Percentiles rank a stretch among this genome's conserved stretches.
Evolutionary conservation across 2,888 invertebrate species (phyloP).

Genomic region (Parnassius glacialis): DNA sequence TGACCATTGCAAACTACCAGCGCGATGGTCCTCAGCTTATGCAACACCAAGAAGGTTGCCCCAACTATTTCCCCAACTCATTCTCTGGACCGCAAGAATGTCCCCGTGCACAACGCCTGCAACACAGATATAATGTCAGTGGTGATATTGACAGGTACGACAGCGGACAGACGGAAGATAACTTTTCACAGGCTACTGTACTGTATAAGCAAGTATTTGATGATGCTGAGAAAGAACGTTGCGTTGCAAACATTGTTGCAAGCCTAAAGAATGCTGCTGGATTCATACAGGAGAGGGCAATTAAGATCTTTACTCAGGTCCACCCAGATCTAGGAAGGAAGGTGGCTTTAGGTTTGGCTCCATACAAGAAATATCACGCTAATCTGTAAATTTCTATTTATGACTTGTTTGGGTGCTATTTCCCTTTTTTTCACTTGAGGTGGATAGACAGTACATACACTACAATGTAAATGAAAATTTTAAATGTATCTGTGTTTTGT

Average conservation of each 20-base stretch:
- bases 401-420: constrained; percentile 42
- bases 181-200: constrained; percentile 90
- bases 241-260: constrained; percentile 89
- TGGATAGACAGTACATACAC: constrained; percentile 4
- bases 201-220: constrained; percentile 92
- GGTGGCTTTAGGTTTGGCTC: constrained; percentile 84
- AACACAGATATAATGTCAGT: constrained; percentile 79
- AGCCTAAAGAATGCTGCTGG: constrained; percentile 88
- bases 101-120: constrained; percentile 81
- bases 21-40: constrained; percentile 92
- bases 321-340: constrained; percentile 89
- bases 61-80: constrained; percentile 98
- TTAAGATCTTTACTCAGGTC: constrained; percentile 90
- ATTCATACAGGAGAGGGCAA: constrained; percentile 93
- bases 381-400: constrained; percentile 72
- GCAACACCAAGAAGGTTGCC: constrained; percentile 91
- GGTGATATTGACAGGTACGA: constrained; percentile 92
- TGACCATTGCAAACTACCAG: constrained; percentile 88
- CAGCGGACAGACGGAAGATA: constrained; percentile 90
- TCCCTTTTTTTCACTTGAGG: constrained; percentile 20
- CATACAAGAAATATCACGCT: constrained; percentile 79
- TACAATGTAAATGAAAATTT: constrained; percentile 3
- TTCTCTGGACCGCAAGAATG: constrained; percentile 92
- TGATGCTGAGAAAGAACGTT: constrained; percentile 85
- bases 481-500: no score